A percentile compares a stretch with the other conserved stretches of the same genome.
These are phyloP conservation scores for Xanthia icteritia DNA, from an alignment of 2,888 invertebrate species.

Conservation along the genomic window DNA sequence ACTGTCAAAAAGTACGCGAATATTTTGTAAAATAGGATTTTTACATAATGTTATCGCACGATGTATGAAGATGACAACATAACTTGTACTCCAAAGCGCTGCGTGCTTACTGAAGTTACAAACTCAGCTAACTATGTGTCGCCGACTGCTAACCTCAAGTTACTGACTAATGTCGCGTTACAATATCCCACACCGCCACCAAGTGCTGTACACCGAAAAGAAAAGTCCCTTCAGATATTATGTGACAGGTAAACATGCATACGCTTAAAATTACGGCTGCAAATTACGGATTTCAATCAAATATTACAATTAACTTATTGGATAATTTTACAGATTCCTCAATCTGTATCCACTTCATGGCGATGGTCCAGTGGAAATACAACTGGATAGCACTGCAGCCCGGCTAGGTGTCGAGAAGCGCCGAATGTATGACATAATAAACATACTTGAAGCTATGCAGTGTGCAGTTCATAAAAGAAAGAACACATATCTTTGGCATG, in stretches of 20 bases:
- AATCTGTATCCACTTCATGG: constrained; percentile 89
- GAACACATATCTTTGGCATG: constrained; percentile 93
- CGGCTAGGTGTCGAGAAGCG: constrained; percentile 92
- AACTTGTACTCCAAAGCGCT: constrained; percentile 89
- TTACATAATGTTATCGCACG: constrained; percentile 88
- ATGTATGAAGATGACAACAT: constrained; percentile 90
- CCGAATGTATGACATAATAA: constrained; percentile 93
- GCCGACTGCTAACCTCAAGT: constrained; percentile 92
- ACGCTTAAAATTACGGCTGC: constrained; percentile 1
- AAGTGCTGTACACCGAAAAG: constrained; percentile 89
- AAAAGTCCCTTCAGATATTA: constrained; percentile 91
- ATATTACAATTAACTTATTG: constrained; percentile 23
- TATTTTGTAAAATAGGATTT: constrained; percentile 81
- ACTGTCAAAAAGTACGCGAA: constrained; percentile 88
- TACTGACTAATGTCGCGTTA: constrained; percentile 92
- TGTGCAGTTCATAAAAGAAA: constrained; percentile 92
- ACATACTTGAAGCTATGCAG: constrained; percentile 93
- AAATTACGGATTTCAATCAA: background rate
- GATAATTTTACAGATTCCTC: constrained; percentile 85
- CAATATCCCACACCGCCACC: constrained; percentile 89
- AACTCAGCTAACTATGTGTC: constrained; percentile 90
- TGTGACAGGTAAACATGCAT: constrained; percentile 89
- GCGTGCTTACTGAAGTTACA: constrained; percentile 89
- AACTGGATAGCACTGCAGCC: constrained; percentile 92
- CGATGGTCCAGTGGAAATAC: constrained; percentile 89